Evolutionary conservation across 2,888 invertebrate genomes (phyloP).

Genomic region (Eilema sororculum): DNA sequence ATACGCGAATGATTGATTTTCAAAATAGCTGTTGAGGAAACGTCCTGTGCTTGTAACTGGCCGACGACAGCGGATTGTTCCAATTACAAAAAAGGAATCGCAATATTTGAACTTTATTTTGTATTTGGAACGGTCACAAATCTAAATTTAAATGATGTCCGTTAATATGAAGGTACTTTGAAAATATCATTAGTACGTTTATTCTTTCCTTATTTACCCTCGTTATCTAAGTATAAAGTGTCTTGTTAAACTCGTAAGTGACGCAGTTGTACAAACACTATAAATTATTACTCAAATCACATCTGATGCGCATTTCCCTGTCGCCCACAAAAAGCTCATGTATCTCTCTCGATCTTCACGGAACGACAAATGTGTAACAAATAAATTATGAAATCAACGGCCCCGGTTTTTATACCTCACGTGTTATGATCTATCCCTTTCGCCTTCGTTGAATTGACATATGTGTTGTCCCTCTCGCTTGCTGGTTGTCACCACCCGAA

Average conservation of each 20-base stretch:
- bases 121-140: slow-evolving; percentile 33
- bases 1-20: slow-evolving; percentile 83
- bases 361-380: slow-evolving; percentile 87
- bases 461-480: slow-evolving; percentile 63
- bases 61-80: slow-evolving; percentile 29
- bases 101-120: slow-evolving; percentile 20
- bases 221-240: slow-evolving; percentile 53
- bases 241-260: slow-evolving; percentile 76
- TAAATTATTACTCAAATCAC: slow-evolving; percentile 86
- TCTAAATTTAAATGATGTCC: slow-evolving; percentile 43
- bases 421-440: slow-evolving; percentile 65
- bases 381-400: slow-evolving; percentile 87
- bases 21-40: slow-evolving; percentile 55
- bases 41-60: slow-evolving; percentile 25
- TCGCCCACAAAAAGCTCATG: slow-evolving; percentile 83
- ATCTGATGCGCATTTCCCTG: slow-evolving; percentile 83
- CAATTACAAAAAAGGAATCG: slow-evolving; percentile 38
- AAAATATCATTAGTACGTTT: slow-evolving; percentile 38
- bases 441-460: slow-evolving; percentile 49
- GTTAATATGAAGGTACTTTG: slow-evolving; percentile 38
- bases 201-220: slow-evolving; percentile 56
- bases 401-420: slow-evolving; percentile 80
- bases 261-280: slow-evolving; percentile 81
- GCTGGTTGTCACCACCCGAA: slow-evolving; percentile 70
- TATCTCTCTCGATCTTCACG: slow-evolving; percentile 86